Percentiles rank a stretch among this genome's conserved stretches.
phyloP scores from a whole-genome alignment of 2,888 invertebrate species.

The Metopia argyrocephala region DNA sequence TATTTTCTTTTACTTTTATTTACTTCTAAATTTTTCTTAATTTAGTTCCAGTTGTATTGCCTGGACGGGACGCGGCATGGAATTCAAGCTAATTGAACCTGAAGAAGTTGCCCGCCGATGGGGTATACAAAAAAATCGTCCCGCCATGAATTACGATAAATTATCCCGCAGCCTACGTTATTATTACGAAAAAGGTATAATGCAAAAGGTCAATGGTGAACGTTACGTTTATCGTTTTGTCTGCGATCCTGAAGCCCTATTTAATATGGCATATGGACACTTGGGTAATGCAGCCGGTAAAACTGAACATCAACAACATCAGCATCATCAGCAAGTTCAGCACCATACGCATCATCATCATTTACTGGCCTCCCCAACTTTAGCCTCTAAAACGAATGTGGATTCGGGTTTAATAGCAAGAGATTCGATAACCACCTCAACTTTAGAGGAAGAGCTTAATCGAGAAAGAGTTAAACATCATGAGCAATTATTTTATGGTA shows the following conservation, averaged over 20 bases:
- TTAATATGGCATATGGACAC: slow-evolving; percentile 87
- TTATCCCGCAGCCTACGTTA: slow-evolving; percentile 95
- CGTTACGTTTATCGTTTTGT: slow-evolving; percentile 98
- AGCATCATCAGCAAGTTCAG: slow-evolving; percentile 39
- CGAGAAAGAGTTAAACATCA: slow-evolving; percentile 56
- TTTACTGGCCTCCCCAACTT: slow-evolving; percentile 32
- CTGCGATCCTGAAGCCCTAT: slow-evolving; percentile 94
- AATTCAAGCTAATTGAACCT: slow-evolving; percentile 96
- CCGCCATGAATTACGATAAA: slow-evolving; percentile 99
- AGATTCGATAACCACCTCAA: slow-evolving; percentile 37
- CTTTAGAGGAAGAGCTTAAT: slow-evolving; percentile 44
- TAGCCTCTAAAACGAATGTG: slow-evolving; percentile 32
- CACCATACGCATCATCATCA: slow-evolving; percentile 38
- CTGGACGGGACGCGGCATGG: slow-evolving; percentile 96
- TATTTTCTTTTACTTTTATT: neutral
- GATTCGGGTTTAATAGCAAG: slow-evolving; percentile 33
- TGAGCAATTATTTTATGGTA: slow-evolving; percentile 61
- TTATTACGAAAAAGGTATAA: slow-evolving; percentile 98
- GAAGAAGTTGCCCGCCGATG: slow-evolving; percentile 97
- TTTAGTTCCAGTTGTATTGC: slow-evolving; percentile 89
- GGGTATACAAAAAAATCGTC: slow-evolving; percentile 97
- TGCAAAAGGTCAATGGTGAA: slow-evolving; percentile 98
- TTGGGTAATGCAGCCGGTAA: slow-evolving; percentile 63
- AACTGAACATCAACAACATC: slow-evolving; percentile 46
- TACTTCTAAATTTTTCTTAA: neutral